A percentile compares a stretch with the other conserved stretches of the same genome.
Evolutionary conservation across 2,888 invertebrate genomes (phyloP).

Genomic region (Megaustenia siamemsis): DNA sequence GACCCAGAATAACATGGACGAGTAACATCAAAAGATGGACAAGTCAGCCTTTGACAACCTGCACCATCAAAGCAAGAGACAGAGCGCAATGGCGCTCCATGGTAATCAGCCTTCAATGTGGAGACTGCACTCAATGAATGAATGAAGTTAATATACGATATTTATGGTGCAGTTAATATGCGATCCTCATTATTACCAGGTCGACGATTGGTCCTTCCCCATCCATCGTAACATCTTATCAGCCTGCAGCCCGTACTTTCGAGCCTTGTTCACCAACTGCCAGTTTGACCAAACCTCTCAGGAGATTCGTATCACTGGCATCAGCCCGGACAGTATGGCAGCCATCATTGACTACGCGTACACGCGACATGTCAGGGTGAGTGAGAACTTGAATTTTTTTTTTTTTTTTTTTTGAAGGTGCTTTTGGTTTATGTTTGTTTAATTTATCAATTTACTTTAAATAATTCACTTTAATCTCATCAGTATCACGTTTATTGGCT

Average conservation of each 20-base stretch:
- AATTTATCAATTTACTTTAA: neutral
- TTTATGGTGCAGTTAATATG: too few relatives aligned
- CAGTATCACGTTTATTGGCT: too few relatives aligned
- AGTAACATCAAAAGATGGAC: too few relatives aligned
- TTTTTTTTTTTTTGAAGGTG: neutral
- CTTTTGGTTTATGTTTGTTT: neutral
- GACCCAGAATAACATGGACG: too few relatives aligned
- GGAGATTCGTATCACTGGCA: constrained; percentile 85
- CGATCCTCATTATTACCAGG: constrained; percentile 70
- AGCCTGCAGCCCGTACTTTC: constrained; percentile 94
- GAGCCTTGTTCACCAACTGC: constrained; percentile 91
- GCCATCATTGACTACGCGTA: constrained; percentile 92
- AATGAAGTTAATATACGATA: too few relatives aligned
- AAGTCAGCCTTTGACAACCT: too few relatives aligned
- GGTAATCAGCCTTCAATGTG: too few relatives aligned
- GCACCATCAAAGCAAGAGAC: too few relatives aligned
- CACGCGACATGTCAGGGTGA: constrained; percentile 87
- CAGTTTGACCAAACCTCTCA: constrained; percentile 79
- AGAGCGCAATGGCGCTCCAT: too few relatives aligned
- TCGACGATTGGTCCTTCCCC: constrained; percentile 89
- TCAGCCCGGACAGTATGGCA: constrained; percentile 88
- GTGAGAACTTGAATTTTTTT: neutral
- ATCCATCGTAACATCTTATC: constrained; percentile 85
- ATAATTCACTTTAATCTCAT: too few relatives aligned
- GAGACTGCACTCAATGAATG: too few relatives aligned